phyloP scores from a whole-genome alignment of 2,888 invertebrate species.

The Lottia scabra region DNA sequence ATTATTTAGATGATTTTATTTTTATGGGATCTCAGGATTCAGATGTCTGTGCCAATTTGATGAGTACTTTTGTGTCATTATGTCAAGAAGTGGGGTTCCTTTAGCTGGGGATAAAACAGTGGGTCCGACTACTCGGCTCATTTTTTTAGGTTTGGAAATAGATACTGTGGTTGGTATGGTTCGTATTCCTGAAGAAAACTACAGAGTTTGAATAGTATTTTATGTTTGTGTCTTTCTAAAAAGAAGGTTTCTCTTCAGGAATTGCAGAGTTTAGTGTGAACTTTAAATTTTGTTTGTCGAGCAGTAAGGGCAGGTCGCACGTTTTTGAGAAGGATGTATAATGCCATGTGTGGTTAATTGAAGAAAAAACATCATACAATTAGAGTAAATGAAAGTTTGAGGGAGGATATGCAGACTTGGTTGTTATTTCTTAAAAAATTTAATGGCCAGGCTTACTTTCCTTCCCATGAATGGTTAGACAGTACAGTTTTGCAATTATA shows the following conservation, averaged over 20 bases:
- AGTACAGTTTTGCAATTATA: not conserved
- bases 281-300: not conserved
- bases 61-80: not conserved
- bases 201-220: not conserved
- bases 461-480: not conserved
- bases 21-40: not conserved
- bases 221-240: not conserved
- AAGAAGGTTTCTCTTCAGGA: not conserved
- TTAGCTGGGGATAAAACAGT: not conserved
- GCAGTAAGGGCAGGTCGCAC: not conserved
- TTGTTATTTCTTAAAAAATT: not conserved
- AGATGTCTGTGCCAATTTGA: not conserved
- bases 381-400: not conserved
- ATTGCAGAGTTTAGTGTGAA: not conserved
- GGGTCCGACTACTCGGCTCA: not conserved
- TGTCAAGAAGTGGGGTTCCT: not conserved
- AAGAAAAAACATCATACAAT: not conserved
- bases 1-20: constrained; percentile 4
- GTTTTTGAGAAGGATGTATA: not conserved
- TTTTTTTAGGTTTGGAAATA: not conserved
- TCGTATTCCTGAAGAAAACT: not conserved
- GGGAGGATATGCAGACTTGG: not conserved
- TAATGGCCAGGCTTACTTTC: not conserved
- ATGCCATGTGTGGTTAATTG: not conserved
- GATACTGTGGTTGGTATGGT: not conserved